Conservation (phyloP, 2,797 vertebrate genomes). For the Philypnodon macrostomus region DNA sequence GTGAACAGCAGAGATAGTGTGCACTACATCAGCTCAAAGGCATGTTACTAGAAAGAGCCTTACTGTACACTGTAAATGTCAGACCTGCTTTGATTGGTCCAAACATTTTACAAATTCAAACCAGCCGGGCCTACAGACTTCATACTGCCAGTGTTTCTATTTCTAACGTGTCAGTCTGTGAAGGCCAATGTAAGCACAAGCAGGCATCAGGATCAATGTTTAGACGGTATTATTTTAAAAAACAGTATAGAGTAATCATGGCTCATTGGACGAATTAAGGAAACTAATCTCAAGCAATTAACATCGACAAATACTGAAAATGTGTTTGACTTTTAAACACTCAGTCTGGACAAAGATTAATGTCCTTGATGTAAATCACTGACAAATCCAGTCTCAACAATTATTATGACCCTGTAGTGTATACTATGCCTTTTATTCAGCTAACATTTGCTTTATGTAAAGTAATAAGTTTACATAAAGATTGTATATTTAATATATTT, state of each 20-base stretch:
- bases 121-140: constrained; percentile 15
- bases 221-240: constrained; percentile 18
- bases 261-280: constrained; percentile 5
- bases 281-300: constrained; percentile 2
- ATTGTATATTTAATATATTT: no score
- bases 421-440: no score
- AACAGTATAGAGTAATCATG: background rate
- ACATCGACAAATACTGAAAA: constrained; percentile 10
- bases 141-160: constrained; percentile 29
- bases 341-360: constrained; percentile 7
- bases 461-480: no score
- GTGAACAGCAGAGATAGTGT: constrained; percentile 28
- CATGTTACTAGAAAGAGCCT: constrained; percentile 10
- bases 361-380: background rate
- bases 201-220: constrained; percentile 15
- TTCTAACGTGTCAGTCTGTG: constrained; percentile 19
- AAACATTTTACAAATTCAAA: constrained; percentile 36
- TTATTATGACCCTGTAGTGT: no score
- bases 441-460: no score
- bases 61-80: constrained; percentile 29
- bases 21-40: constrained; percentile 1
- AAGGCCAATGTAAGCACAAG: constrained; percentile 27
- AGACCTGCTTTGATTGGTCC: constrained; percentile 26
- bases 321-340: constrained; percentile 9
- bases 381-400: no score